Evolutionary conservation across 2,797 vertebrate genomes (phyloP).

Genomic region (Pseudopleuronectes americanus): DNA sequence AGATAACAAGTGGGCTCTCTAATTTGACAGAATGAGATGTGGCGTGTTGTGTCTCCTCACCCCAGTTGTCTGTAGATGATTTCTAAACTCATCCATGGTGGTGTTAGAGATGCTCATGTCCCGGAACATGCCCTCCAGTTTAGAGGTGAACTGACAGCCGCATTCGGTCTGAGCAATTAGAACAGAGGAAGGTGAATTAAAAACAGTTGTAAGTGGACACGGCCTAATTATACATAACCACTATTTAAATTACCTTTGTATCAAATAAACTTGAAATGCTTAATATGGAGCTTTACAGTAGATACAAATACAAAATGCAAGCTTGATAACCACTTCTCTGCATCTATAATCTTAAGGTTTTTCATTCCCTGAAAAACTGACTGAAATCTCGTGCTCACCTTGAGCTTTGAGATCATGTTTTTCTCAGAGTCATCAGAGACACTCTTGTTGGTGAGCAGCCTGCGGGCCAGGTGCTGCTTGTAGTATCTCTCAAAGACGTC

Average conservation of each 20-base stretch:
- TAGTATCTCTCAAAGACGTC: conserved; percentile 99
- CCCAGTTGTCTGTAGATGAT: conserved; percentile 96
- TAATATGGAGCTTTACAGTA: neutral
- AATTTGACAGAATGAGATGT: conserved; percentile 28
- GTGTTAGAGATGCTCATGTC: conserved; percentile 99
- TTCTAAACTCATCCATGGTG: conserved; percentile 99
- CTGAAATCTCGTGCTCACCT: conserved; percentile 80
- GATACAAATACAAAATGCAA: neutral
- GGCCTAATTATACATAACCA: neutral
- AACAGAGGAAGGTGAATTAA: conserved; percentile 1
- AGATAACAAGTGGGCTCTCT: conserved; percentile 28
- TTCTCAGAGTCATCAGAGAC: conserved; percentile 99
- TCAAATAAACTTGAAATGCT: neutral
- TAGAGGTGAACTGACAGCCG: conserved; percentile 98
- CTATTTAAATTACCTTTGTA: neutral
- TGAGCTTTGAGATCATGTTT: conserved; percentile 99
- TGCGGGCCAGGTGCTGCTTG: conserved; percentile 97
- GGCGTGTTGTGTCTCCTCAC: conserved; percentile 78
- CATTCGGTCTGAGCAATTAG: conserved; percentile 90
- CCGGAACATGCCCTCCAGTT: conserved; percentile 99
- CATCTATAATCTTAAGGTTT: neutral
- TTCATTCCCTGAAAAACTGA: neutral
- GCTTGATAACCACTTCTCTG: neutral
- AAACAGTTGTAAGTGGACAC: neutral
- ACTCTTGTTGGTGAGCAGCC: conserved; percentile 99